Percentiles rank a stretch among this genome's conserved stretches.
Conservation (phyloP, 2,888 invertebrate genomes). For the Sycophila texana region DNA sequence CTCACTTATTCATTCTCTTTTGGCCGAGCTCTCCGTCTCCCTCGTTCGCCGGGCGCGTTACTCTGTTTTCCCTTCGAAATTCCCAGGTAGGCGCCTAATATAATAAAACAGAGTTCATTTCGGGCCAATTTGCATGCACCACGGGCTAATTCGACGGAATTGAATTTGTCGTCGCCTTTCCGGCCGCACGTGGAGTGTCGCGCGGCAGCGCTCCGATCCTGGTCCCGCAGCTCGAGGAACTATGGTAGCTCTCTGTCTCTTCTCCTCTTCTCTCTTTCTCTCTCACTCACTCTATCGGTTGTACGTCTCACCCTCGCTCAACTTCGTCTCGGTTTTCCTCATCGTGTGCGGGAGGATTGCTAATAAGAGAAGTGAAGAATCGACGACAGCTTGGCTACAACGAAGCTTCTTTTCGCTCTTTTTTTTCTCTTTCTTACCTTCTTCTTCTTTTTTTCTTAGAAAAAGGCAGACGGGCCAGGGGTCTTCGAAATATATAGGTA, state of each 20-base stretch:
- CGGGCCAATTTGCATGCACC: constrained; percentile 74
- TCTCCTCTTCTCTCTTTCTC: too few relatives aligned
- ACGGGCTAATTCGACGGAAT: constrained; percentile 71
- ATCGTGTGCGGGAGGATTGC: too few relatives aligned
- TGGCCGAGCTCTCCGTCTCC: constrained; percentile 6
- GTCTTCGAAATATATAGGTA: too few relatives aligned
- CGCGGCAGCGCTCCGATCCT: neutral
- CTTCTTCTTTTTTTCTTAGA: neutral
- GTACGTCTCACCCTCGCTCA: too few relatives aligned
- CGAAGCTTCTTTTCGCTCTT: neutral
- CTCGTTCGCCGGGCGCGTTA: constrained; percentile 60
- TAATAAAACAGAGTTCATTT: constrained; percentile 74
- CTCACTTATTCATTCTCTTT: constrained; percentile 28
- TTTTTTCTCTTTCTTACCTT: neutral
- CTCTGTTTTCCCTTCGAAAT: constrained; percentile 72
- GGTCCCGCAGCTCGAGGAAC: too few relatives aligned
- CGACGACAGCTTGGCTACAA: neutral
- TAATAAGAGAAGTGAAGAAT: neutral
- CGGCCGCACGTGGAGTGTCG: neutral
- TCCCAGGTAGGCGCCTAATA: constrained; percentile 72
- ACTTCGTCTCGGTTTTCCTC: too few relatives aligned
- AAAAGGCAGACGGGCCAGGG: too few relatives aligned
- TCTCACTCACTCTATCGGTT: too few relatives aligned
- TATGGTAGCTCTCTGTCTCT: too few relatives aligned
- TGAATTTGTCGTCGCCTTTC: constrained; percentile 71